Evolutionary conservation across 2,113 vertebrate genomes (phyloP).

Genomic region (Psittacus erithacus): DNA sequence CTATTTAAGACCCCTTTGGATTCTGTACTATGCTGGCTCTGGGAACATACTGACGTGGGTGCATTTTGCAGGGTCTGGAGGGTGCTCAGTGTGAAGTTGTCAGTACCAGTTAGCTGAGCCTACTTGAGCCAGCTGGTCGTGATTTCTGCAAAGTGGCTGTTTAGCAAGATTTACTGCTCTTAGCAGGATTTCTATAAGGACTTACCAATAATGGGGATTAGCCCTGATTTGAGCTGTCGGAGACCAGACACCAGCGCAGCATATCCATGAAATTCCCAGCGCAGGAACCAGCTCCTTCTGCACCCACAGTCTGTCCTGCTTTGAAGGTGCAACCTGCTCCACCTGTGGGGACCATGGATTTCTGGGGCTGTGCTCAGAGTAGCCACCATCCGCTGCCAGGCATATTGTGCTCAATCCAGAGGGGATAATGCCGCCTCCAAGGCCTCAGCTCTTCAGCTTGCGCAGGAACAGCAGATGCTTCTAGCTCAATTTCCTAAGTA

Average conservation of each 20-base stretch:
- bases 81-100: background rate
- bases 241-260: background rate
- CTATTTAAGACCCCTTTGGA: background rate
- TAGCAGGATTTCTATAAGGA: background rate
- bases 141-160: background rate
- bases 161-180: background rate
- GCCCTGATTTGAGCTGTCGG: background rate
- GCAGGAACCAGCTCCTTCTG: background rate
- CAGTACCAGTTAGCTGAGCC: background rate
- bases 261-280: background rate
- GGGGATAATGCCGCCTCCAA: background rate
- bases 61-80: background rate
- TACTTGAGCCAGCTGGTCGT: background rate
- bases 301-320: background rate
- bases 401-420: background rate
- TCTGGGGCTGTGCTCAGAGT: background rate
- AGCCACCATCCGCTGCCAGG: background rate
- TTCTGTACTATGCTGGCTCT: background rate
- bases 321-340: background rate
- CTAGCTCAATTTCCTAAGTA: background rate
- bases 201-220: background rate
- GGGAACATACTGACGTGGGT: fast-evolving
- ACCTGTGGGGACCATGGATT: background rate
- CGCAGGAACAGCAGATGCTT: background rate
- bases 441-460: background rate